Evolutionary conservation across 2,888 invertebrate genomes (phyloP), one percentile per base, ranked within the genome.

Genomic region (Petrophora chlorosata): DNA sequence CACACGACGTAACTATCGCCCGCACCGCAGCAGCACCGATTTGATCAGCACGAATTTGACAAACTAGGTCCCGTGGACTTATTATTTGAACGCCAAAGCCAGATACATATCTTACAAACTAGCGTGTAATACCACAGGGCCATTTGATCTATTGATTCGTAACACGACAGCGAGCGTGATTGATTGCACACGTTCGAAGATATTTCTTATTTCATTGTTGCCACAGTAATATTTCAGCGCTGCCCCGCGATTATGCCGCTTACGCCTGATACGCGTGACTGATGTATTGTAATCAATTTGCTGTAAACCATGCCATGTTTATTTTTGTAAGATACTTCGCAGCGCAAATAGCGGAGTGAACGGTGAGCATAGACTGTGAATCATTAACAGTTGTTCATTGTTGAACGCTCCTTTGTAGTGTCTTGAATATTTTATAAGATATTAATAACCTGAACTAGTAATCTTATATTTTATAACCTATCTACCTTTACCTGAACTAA

Each of bases 191-290:
- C 33, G 71, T 72, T 64, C 66, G 71, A 76, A 73, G 71, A 79
- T 78, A 75, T 77, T 76, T 77, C 76, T 74, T 77, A 70, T 76
- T 77, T 76, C 76, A 75, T 79, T 82, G 79, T 79, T 70, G 63
- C 59, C 59, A 61, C 53, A 52, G 65, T 69, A 69, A 81, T 82
- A 81, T 79, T 76, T 79, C 72, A 76, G 60, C 56, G 61, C 57
- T 57, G 59, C 40, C 42, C 54, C 46, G 53, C 62, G 62, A 68
- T 65, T 65, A 63, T 56, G 38, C 48, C 33, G 36, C 30, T 44
- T 50, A 53, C 52, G 55, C 22, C 34, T 63, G 67, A 70, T 73
- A 66, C 65, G 63, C 49, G 53, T 75, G 78, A 79, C 68, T 73
- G 70, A 81, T 79, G 71, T 66, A 43, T 23, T 59, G 65, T 68